Evolutionary conservation across 2,113 vertebrate genomes (phyloP), one percentile per base, ranked within the genome.

Genomic region (Chlamydotis undulata): DNA sequence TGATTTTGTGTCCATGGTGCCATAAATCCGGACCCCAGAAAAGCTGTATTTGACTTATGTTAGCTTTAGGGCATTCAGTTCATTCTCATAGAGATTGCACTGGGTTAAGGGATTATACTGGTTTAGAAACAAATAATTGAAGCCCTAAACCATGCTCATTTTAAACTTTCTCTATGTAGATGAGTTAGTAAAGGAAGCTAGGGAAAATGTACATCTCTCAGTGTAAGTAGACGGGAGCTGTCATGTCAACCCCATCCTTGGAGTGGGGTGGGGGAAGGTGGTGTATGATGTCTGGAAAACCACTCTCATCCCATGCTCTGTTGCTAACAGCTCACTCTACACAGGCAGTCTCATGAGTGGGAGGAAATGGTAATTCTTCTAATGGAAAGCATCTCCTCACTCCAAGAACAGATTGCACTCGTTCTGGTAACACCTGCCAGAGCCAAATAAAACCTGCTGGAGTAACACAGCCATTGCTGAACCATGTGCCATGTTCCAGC

Each of bases 311-410:
- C 61, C 70, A 25, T 83, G 67, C 71, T 71, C 67, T 89, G 37
- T 63, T 93, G 69, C 53, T 93, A 92, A 56, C 75, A 92, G 61
- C 83, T 98, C 63, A 5, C 84, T 92, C 68, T 81, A 37, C 79
- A 73, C 83, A 73, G 67, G 68, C 80, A 91, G 64, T 49, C 63
- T 84, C 56, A 24, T 21, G 37, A 94, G 80, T 77, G 90, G 95
- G 87, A 97, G 71, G 90, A 97, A 89, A 97, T 49, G 29, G 61
- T 63, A 96, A 50, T 87, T 94, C 84, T 94, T 94, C 35, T 37
- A 43, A 92, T 92, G 94, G 89, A 68, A 79, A 97, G 43, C 69
- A 26, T 55, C 39, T 96, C 60, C 59, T 92, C 33, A 23, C 53
- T 85, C 67, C 87, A 88, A 90, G 74, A 97, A 91, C 90, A 97